Evolutionary conservation across 35 echinoderm and acorn worm species (phyloP), one percentile per base, ranked within the genome.

Genomic region (Stichopus chloronotus): DNA sequence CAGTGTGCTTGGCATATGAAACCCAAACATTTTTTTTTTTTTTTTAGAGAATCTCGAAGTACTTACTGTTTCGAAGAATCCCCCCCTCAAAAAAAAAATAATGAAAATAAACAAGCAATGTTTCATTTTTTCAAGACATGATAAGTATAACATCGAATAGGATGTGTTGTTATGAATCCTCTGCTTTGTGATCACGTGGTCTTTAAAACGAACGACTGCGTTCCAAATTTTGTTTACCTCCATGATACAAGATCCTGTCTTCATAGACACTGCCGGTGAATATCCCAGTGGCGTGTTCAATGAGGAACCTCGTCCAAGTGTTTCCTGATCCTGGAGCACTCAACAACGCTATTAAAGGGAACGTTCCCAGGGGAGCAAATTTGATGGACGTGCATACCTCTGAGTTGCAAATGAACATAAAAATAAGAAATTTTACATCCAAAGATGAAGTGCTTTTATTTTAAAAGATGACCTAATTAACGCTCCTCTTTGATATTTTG

Each of bases 271-370:
- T 93, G 0, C 92, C 92, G n/a, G 94, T 96, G 5, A 79, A 89
- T 9, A 90, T 90, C 9, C 94, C 94, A 25, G 85, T 90, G 9
- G 94, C 91, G 25, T 83, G 93, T 78, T 96, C 94, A 13, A 96
- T 93, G 11, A 96, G 59, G 23, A 58, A 83, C 20, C 94, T 57
- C 11, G 87, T 82, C 94, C 94, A 96, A 6, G 83, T 84, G 65
- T 96, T 96, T 57, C 94, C 94, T 14, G 94, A 96, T n/a, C 94
- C 86, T 30, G 94, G 94, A 43, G 78, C 69, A 86, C 94, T 96
- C 5, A 91, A 23, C 25, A 96, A 88, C 5, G 92, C 94, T 13
- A 93, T 55, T 2, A 93, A 58, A 14, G 94, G 90, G 19, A 95
- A 92, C 10, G 57, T 95, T 21, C 94, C 87, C 63, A 22, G 60